Conservation (phyloP, 2,113 vertebrate genomes). For the Vidua macroura region DNA sequence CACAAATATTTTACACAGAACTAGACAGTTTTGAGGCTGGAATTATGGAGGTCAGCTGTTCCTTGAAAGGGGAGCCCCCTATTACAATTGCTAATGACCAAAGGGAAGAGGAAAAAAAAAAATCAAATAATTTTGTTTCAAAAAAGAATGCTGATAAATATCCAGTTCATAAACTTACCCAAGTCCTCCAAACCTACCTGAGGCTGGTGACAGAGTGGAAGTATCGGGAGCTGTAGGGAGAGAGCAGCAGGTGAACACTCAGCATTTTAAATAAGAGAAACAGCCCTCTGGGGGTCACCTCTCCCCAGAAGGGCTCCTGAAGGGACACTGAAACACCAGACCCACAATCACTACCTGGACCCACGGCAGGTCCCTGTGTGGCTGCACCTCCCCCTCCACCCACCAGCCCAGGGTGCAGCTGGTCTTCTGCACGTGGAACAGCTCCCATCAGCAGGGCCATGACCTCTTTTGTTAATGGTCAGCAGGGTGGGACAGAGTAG, state of each 20-base stretch:
- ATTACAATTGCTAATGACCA: background rate
- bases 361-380: fast-evolving
- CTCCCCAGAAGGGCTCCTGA: background rate
- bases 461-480: background rate
- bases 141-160: background rate
- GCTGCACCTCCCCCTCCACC: background rate
- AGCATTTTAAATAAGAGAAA: background rate
- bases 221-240: background rate
- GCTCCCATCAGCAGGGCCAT: background rate
- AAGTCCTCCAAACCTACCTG: background rate
- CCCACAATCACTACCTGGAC: background rate
- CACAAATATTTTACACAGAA: background rate
- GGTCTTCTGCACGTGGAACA: fast-evolving
- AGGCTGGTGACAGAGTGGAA: fast-evolving
- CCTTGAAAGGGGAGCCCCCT: background rate
- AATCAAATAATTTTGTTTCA: background rate
- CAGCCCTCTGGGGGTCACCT: no score
- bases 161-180: background rate
- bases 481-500: background rate
- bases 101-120: background rate
- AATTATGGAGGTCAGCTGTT: background rate
- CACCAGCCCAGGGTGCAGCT: background rate
- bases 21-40: background rate
- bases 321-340: background rate
- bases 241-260: background rate